Evolutionary conservation across 2,113 vertebrate genomes (phyloP), one percentile per base, ranked within the genome.

Genomic region (Notechis scutatus): DNA sequence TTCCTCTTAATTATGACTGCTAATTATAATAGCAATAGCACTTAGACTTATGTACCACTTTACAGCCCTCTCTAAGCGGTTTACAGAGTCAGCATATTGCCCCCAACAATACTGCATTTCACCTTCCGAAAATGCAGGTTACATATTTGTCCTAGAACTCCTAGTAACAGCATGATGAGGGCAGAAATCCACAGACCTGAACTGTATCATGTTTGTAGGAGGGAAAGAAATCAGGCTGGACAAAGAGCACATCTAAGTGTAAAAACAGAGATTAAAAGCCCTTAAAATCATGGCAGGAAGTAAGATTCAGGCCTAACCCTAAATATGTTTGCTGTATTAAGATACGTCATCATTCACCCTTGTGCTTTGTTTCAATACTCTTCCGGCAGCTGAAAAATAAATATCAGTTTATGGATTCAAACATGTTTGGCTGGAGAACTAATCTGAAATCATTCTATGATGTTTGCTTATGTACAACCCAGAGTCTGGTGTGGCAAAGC

Each of bases 351-450:
- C 9, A 57, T 34, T 89, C 64, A 52, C 45, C n/a, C 0, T n/a
- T 11, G 1, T 0, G 0, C 69, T 5, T 92, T 42, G 57, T 47
- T 47, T 86, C 26, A 57, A 9, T 0, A 0, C 10, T 20, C 45
- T 39, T 55, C 45, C 20, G 3, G 3, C 23, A 24, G 39, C 39
- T n/a, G 26, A 29, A 24, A 15, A 85, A 91, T 45, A 88, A 24
- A 0, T 0, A 5, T 52, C 50, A 0, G 12, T 59, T 74, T 94
- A 52, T 26, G 18, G 15, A 92, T 34, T 94, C 14, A 92, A 91
- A 55, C 23, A n/a, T 21, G 20, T 56, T 55, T 52, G 92, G 39
- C 39, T 81, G 90, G 85, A 56, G 55, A 90, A 91, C 92, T 61
- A 56, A 81, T 10, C 8, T 0, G 93, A 93, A 0, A 87, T 56